A percentile compares a stretch with the other conserved stretches of the same genome.
These are phyloP conservation scores for Nothocercus nigrocapillus DNA, from an alignment of 2,113 vertebrate species.

Conservation along the genomic window DNA sequence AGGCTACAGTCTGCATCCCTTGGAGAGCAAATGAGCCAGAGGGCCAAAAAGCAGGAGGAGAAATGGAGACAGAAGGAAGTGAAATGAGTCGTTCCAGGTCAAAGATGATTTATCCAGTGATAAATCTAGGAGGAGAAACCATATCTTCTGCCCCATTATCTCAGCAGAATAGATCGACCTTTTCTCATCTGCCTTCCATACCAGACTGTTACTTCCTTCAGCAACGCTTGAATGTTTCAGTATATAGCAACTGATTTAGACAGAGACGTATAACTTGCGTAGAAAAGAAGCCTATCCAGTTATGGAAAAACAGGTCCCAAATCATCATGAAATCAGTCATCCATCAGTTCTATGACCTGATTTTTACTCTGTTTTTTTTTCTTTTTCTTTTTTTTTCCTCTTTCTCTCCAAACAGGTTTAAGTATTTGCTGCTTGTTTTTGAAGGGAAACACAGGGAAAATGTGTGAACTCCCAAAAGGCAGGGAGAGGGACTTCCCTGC, in stretches of 20 bases:
- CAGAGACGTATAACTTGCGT: neutral
- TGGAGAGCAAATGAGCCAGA: neutral
- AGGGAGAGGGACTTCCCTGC: neutral
- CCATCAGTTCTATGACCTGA: rapidly evolving
- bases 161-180: neutral
- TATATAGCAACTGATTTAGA: neutral
- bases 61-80: neutral
- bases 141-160: neutral
- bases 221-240: neutral
- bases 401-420: neutral
- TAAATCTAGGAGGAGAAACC: neutral
- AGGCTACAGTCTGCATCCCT: rapidly evolving
- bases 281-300: neutral
- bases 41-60: conserved; percentile 5
- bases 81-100: neutral
- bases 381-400: too few species aligned
- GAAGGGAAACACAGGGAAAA: neutral
- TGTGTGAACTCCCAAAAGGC: neutral
- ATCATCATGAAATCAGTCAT: neutral
- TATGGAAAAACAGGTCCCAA: neutral
- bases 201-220: neutral
- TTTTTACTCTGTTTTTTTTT: too few species aligned
- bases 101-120: neutral
- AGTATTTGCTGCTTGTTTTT: neutral
- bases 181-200: neutral